Conservation (phyloP, 2,113 vertebrate species). For the Eubucco bourcierii region DNA sequence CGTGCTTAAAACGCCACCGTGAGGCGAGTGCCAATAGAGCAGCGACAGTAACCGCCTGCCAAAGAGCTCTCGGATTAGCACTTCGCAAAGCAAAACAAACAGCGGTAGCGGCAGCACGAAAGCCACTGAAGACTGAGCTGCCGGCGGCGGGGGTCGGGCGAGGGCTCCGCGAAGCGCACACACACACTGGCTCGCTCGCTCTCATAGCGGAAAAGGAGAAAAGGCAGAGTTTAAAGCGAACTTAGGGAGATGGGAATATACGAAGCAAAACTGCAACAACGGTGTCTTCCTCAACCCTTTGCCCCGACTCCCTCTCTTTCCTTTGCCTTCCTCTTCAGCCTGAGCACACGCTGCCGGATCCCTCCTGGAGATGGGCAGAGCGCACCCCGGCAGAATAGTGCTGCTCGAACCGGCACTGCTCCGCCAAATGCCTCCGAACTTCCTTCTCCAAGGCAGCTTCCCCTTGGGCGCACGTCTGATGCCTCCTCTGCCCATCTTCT, state of each 20-base stretch:
- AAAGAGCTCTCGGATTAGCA: conserved; percentile 37
- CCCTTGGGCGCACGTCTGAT: neutral
- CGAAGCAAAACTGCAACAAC: rapidly evolving
- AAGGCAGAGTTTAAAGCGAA: neutral
- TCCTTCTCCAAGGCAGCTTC: neutral
- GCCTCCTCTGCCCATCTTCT: neutral
- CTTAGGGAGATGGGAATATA: neutral
- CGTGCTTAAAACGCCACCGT: conserved; percentile 80
- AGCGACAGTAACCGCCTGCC: neutral
- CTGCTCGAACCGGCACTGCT: neutral
- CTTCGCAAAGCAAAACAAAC: neutral
- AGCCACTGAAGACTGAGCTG: neutral
- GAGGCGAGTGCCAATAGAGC: conserved; percentile 66
- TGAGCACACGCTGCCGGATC: neutral
- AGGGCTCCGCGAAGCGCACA: neutral
- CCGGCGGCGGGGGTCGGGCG: neutral
- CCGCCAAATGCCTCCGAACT: neutral
- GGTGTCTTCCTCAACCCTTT: neutral
- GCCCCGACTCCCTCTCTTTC: neutral
- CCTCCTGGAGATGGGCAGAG: neutral
- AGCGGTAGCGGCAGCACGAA: neutral
- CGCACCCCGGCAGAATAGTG: neutral
- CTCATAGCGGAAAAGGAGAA: rapidly evolving
- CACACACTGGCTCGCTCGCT: too few relatives aligned
- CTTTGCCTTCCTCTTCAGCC: neutral